Evolutionary conservation across 2,888 invertebrate genomes (phyloP).

Genomic region (Acronicta psi): DNA sequence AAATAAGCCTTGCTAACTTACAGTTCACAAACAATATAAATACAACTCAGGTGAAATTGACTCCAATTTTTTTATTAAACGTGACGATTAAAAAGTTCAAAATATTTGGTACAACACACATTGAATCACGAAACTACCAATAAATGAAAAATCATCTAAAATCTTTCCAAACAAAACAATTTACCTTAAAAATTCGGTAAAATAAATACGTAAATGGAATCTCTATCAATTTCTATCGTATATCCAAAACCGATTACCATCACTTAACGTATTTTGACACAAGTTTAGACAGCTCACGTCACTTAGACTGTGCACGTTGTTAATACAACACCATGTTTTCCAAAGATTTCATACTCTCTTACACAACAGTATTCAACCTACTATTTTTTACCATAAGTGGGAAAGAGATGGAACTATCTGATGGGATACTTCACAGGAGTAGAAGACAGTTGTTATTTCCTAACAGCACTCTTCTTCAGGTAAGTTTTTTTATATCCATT

Average conservation of each 20-base stretch:
- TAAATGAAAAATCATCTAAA: too few relatives aligned
- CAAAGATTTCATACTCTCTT: conserved; percentile 24
- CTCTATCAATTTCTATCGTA: conserved; percentile 32
- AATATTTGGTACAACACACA: too few relatives aligned
- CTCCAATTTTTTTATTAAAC: too few relatives aligned
- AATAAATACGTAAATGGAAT: not conserved
- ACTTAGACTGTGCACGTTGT: conserved; percentile 22
- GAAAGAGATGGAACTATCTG: conserved; percentile 55
- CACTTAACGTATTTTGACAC: conserved; percentile 22
- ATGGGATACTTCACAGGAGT: conserved; percentile 63
- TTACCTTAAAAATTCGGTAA: too few relatives aligned
- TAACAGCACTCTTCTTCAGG: conserved; percentile 76
- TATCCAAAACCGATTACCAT: conserved; percentile 20
- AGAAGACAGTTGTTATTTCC: conserved; percentile 76
- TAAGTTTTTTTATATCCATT: conserved; percentile 57
- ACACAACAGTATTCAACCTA: conserved; percentile 25
- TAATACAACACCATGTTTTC: conserved; percentile 41
- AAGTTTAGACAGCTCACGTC: conserved; percentile 26
- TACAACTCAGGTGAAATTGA: too few relatives aligned
- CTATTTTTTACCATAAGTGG: conserved; percentile 34
- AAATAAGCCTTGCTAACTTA: too few relatives aligned
- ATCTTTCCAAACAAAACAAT: too few relatives aligned
- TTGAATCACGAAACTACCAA: too few relatives aligned
- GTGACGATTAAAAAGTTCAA: too few relatives aligned
- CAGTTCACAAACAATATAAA: too few relatives aligned